Conservation (phyloP, 2,797 vertebrate genomes). For the Bovichtus diacanthus region DNA sequence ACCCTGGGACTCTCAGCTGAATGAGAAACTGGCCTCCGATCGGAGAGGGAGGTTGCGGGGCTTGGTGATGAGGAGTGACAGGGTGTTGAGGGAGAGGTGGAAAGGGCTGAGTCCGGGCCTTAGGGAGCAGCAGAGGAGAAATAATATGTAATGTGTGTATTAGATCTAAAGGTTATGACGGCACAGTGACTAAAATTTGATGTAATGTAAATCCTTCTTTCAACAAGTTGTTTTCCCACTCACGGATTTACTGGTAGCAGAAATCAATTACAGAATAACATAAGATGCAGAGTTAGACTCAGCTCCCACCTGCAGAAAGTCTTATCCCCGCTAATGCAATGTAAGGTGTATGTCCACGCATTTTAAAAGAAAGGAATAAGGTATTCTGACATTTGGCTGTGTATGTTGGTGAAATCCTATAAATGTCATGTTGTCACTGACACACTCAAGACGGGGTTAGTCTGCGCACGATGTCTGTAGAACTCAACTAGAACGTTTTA, state of each 20-base stretch:
- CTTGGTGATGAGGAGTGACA: conserved; percentile 40
- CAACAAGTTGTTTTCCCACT: conserved; percentile 1
- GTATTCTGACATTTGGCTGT: background rate
- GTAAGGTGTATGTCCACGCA: background rate
- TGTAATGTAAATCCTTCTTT: background rate
- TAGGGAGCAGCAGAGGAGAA: conserved; percentile 17
- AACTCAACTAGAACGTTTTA: conserved; percentile 1
- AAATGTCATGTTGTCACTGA: background rate
- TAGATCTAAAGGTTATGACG: conserved; percentile 29
- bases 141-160: background rate
- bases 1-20: conserved; percentile 52
- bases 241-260: background rate
- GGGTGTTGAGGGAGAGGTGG: conserved; percentile 35
- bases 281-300: background rate
- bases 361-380: conserved; percentile 2
- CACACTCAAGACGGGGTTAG: background rate
- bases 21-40: conserved; percentile 61
- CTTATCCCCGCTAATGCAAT: background rate
- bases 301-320: background rate
- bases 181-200: conserved; percentile 7
- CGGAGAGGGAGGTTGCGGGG: conserved; percentile 15
- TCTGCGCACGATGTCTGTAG: background rate
- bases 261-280: background rate
- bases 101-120: conserved; percentile 56
- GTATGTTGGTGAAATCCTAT: background rate